Evolutionary conservation across 2,113 vertebrate species (phyloP).

Genomic region (Camelus dromedarius): DNA sequence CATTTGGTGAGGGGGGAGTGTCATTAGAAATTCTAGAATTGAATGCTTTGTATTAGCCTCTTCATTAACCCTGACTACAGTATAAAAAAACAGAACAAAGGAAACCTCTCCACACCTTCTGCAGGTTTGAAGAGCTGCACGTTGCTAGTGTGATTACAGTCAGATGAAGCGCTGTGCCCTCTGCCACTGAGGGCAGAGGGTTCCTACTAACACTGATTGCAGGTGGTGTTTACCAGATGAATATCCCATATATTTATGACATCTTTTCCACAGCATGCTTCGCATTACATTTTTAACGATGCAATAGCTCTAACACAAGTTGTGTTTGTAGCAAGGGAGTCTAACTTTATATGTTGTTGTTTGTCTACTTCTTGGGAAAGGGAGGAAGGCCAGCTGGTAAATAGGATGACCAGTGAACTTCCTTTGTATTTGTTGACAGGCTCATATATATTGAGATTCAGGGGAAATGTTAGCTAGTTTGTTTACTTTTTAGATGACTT

Average conservation of each 20-base stretch:
- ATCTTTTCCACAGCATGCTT: background rate
- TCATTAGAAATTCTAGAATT: background rate
- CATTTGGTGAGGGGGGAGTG: background rate
- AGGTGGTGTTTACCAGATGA: background rate
- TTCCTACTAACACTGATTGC: background rate
- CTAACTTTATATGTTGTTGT: background rate
- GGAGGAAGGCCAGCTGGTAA: background rate
- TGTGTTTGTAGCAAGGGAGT: background rate
- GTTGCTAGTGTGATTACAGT: background rate
- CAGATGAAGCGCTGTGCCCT: background rate
- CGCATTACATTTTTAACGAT: background rate
- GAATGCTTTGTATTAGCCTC: background rate
- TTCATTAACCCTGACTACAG: background rate
- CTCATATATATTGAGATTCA: background rate
- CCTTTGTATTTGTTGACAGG: no score
- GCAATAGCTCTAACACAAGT: background rate
- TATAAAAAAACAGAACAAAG: background rate
- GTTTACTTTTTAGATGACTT: constrained; percentile 7
- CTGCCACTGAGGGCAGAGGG: background rate
- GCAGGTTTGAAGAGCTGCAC: background rate
- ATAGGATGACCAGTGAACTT: background rate
- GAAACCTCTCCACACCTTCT: background rate
- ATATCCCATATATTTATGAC: background rate
- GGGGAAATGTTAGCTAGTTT: background rate
- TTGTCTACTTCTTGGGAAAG: background rate